These are phyloP conservation scores for Dromococcyx pavoninus DNA, from an alignment of 2,797 vertebrate species.

Conservation along the genomic window DNA sequence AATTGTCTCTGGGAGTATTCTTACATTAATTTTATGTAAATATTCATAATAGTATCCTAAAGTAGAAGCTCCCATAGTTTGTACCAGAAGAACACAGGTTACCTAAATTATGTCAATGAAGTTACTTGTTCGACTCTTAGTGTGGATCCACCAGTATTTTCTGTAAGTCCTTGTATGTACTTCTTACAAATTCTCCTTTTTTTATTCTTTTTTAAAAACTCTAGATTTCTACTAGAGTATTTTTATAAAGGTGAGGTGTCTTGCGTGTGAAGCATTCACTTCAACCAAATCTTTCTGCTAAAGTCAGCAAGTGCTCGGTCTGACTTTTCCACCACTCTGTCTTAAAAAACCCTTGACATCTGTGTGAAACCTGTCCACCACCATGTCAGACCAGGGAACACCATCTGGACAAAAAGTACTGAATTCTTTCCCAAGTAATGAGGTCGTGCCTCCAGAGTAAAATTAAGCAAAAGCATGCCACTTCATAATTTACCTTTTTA, in stretches of 20 bases:
- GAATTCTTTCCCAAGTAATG: constrained; percentile 5
- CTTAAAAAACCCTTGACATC: constrained; percentile 7
- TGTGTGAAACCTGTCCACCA: background rate
- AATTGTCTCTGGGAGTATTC: background rate
- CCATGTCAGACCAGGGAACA: background rate
- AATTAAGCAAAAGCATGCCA: background rate
- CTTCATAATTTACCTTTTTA: background rate
- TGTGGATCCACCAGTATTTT: background rate
- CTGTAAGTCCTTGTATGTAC: background rate
- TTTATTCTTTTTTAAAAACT: background rate
- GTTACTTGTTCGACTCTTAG: background rate
- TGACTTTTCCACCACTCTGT: background rate
- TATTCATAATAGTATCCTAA: background rate
- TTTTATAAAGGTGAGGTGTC: background rate
- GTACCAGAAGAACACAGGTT: background rate
- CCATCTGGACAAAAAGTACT: background rate
- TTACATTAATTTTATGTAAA: background rate
- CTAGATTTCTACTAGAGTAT: background rate
- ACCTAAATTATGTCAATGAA: background rate
- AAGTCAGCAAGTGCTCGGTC: background rate
- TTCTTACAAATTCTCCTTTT: background rate
- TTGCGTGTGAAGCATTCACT: background rate
- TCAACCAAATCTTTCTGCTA: background rate
- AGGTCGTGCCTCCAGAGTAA: background rate
- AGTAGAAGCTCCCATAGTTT: background rate